Base-by-base conservation (phyloP, 2,888 invertebrate species). In the Lochmaea capreae region DNA sequence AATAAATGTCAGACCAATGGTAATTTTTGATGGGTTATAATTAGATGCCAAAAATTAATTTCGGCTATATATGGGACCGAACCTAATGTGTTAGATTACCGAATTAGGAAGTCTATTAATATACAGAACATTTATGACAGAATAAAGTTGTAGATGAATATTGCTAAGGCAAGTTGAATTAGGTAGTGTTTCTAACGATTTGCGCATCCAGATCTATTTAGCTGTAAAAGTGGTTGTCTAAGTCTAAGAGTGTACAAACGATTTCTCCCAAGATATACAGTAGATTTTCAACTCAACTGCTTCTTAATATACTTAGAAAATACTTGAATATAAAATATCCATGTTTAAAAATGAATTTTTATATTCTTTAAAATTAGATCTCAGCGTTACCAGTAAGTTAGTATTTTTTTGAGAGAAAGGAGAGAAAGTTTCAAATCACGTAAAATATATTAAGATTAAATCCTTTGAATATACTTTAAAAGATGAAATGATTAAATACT, bases 21-120 rank as follows among this genome's bases (percentile, higher is more conserved):
- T 54, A 54, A 54, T 54, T 54, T 54, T 54, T 16, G 54, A 18
- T 18, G 54, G 16, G 16, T 54, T 54, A 54, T 54, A 54, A 54
- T 54, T 54, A 54, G 54, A 54, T 54, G 54, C 54, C 54, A 54
- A 54, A 54, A 54, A 9, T 54, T 54, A 16, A 16, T 18, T 54
- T n/a, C 16, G 10, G 2, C 54, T 54, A 16, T 54, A 54, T 54
- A 54, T 54, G 54, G 54, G 16, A 16, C 54, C 54, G 18, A 54
- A 54, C 3, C 18, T 54, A 54, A 54, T 54, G 10, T 54, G 11
- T 54, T 54, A 54, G 9, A 14, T 8, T 52, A 9, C 54, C 18
- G 2, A 54, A 54, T 54, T 10, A 16, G 54, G 54, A 54, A 54
- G 18, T 49, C 49, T n/a, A n/a, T 11, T n/a, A 49, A n/a, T 49